phyloP scores from a whole-genome alignment of 1,140 invertebrate species.

The Zaprionus ornatus region DNA sequence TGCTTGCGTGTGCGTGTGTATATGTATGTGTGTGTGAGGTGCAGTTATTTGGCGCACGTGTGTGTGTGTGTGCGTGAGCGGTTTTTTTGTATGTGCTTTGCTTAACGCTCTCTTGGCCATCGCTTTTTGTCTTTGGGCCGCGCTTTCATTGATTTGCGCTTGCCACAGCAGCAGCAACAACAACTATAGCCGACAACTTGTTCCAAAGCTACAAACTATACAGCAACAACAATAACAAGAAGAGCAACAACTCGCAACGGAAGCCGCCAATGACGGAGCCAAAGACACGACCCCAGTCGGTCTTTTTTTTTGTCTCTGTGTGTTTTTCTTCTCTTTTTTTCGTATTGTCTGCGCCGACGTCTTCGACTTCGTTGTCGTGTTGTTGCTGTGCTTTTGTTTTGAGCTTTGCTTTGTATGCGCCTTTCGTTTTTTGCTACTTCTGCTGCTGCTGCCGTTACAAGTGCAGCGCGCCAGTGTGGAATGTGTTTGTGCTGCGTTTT shows the following conservation, averaged over 20 bases:
- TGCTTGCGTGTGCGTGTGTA: constrained; percentile 42
- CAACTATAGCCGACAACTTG: constrained; percentile 52
- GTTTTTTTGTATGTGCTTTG: constrained; percentile 11
- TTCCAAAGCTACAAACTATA: constrained; percentile 55
- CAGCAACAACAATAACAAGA: constrained; percentile 34
- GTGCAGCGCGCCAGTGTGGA: constrained; percentile 53
- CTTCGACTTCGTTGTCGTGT: constrained; percentile 38
- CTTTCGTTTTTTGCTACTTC: constrained; percentile 43
- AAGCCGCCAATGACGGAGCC: constrained; percentile 74
- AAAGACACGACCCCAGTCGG: constrained; percentile 60
- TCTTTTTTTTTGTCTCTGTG: constrained; percentile 21
- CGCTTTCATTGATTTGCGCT: constrained; percentile 62
- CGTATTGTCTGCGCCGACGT: constrained; percentile 38
- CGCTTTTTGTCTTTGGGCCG: constrained; percentile 27
- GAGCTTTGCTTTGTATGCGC: constrained; percentile 44
- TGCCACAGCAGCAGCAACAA: constrained; percentile 43
- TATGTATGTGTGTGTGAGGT: constrained; percentile 49
- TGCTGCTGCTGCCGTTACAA: constrained; percentile 44
- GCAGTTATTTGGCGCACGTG: constrained; percentile 68
- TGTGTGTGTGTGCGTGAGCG: constrained; percentile 17
- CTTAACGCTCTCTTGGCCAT: constrained; percentile 37
- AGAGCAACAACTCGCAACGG: constrained; percentile 53
- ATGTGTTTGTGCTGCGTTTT: constrained; percentile 53
- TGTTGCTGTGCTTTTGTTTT: constrained; percentile 63
- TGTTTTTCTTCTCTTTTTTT: constrained; percentile 34